Conservation (phyloP, 35 echinoderm and acorn worm genomes). For the Apostichopus japonicus region DNA sequence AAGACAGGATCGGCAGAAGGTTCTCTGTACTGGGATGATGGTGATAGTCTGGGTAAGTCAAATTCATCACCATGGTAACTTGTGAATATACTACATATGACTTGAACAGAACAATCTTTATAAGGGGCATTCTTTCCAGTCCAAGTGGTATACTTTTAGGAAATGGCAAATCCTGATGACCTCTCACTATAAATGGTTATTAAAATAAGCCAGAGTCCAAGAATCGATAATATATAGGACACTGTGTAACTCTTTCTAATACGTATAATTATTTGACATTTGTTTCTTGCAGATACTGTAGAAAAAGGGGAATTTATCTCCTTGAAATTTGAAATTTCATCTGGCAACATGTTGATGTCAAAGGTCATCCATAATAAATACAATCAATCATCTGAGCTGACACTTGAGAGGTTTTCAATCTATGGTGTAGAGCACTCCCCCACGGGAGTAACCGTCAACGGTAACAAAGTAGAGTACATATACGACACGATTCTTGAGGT, state of each 20-base stretch:
- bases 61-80: not conserved
- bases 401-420: not conserved
- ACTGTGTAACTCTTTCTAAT: no score
- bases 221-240: no score
- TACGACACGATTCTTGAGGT: not conserved
- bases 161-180: not conserved
- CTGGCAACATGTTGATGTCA: constrained; percentile 35
- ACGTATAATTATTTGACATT: no score
- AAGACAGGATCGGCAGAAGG: constrained; percentile 51
- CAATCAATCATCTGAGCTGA: constrained; percentile 13
- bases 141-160: not conserved
- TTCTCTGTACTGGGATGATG: constrained; percentile 79
- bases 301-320: constrained; percentile 34
- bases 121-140: not conserved
- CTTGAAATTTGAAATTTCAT: not conserved
- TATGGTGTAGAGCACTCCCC: constrained; percentile 27
- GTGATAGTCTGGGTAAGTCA: constrained; percentile 70
- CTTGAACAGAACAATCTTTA: not conserved
- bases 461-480: not conserved
- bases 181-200: no score
- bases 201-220: no score
- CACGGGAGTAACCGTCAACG: constrained; percentile 4
- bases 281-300: not conserved
- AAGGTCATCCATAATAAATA: constrained; percentile 32
- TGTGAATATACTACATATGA: not conserved